A percentile compares a stretch with the other conserved stretches of the same genome.
phyloP scores from a whole-genome alignment of 2,797 vertebrate genomes.

The Tragelaphus eurycerus region DNA sequence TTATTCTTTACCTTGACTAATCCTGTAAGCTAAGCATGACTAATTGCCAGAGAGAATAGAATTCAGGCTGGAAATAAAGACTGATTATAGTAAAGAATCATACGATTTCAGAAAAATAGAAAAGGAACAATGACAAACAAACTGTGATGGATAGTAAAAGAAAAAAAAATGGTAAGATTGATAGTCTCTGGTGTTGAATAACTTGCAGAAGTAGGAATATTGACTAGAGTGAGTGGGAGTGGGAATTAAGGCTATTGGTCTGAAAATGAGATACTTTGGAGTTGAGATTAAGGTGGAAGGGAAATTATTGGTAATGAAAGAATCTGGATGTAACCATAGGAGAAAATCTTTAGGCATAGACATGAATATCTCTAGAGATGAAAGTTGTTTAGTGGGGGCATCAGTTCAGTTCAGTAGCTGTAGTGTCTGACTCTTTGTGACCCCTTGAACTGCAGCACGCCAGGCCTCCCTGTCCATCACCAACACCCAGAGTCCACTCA shows the following conservation, averaged over 20 bases:
- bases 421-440: too few species aligned
- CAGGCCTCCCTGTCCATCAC: too few species aligned
- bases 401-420: too few species aligned
- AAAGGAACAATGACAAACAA: not conserved
- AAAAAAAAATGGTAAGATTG: not conserved
- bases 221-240: not conserved
- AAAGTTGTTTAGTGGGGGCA: not conserved
- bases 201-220: not conserved
- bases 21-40: not conserved
- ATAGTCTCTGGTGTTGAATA: not conserved
- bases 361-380: rapidly evolving
- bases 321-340: not conserved
- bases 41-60: not conserved
- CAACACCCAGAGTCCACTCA: too few species aligned
- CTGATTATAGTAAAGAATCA: not conserved
- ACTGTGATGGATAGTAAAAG: not conserved
- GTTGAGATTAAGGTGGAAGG: not conserved
- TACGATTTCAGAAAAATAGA: not conserved
- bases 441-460: rapidly evolving
- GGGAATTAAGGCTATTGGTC: not conserved
- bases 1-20: not conserved
- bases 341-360: not conserved
- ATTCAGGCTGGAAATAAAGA: not conserved
- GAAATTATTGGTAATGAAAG: not conserved
- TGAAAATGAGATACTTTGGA: not conserved